Conservation (phyloP, 1,140 invertebrate species). For the Micrasema longulum region DNA sequence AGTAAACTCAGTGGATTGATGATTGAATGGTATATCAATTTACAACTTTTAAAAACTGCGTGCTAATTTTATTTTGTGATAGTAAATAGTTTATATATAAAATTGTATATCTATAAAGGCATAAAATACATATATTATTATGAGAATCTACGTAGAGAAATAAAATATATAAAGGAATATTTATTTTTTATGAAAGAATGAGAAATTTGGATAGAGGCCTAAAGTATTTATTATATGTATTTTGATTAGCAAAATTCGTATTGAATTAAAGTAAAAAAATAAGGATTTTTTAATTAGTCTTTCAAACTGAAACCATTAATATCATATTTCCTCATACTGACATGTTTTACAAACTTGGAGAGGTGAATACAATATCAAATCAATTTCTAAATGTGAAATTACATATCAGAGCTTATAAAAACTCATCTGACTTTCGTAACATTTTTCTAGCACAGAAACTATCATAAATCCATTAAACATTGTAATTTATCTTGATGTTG, state of each 20-base stretch:
- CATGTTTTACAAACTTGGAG: no score
- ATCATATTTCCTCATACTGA: no score
- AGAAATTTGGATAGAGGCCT: slow-evolving; percentile 10
- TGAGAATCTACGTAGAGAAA: slow-evolving; percentile 14
- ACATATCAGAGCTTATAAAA: slow-evolving; percentile 30
- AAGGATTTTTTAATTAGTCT: neutral
- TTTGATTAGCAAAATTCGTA: neutral
- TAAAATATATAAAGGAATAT: slow-evolving; percentile 35
- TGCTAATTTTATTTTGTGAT: slow-evolving; percentile 35
- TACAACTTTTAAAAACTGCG: slow-evolving; percentile 10
- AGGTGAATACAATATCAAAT: slow-evolving; percentile 1
- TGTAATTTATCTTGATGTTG: no score
- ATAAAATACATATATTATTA: neutral
- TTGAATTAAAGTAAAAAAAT: neutral
- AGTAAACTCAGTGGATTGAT: no score
- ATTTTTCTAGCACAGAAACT: no score
- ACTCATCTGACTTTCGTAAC: no score
- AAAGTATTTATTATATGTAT: neutral
- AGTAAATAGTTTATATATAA: slow-evolving; percentile 21
- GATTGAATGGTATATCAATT: no score
- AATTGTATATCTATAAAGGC: neutral
- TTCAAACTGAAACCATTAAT: neutral
- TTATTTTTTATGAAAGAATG: slow-evolving; percentile 21
- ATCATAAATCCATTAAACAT: no score
- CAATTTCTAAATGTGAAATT: neutral